Conservation (phyloP, 2,113 vertebrate species). For the Phyllostomus hastatus region DNA sequence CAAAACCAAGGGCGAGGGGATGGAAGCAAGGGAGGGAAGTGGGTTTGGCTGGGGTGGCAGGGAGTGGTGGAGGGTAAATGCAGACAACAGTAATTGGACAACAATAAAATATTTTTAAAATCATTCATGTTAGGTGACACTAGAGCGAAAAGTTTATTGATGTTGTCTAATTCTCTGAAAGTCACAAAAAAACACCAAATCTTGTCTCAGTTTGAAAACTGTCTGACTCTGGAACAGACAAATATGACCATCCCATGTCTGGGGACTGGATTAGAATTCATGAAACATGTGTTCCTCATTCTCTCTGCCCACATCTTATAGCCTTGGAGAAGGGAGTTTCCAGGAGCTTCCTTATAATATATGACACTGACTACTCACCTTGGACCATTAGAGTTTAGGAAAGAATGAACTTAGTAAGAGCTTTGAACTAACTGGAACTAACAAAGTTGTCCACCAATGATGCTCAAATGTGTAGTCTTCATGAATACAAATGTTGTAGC, state of each 20-base stretch:
- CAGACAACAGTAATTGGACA: too few species aligned
- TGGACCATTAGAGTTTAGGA: background rate
- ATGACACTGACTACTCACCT: background rate
- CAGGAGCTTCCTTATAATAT: background rate
- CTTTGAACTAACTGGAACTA: background rate
- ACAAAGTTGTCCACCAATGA: background rate
- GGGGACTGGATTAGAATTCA: background rate
- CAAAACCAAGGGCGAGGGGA: too few species aligned
- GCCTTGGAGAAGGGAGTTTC: background rate
- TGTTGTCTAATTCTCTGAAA: background rate
- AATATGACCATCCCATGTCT: background rate
- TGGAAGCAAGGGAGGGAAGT: too few species aligned
- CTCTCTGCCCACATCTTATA: background rate
- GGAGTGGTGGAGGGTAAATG: too few species aligned
- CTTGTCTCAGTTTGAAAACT: slow-evolving; percentile 8
- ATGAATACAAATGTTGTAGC: background rate
- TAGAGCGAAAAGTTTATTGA: slow-evolving; percentile 17
- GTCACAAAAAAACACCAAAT: background rate
- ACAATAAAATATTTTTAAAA: too few species aligned
- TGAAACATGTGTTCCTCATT: slow-evolving; percentile 15
- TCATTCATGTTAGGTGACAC: background rate
- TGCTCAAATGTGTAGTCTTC: background rate
- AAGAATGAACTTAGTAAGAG: background rate
- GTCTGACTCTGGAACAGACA: background rate
- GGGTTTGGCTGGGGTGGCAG: too few species aligned